Conservation (phyloP, 2,113 vertebrate genomes). For the Rafetus swinhoei region DNA sequence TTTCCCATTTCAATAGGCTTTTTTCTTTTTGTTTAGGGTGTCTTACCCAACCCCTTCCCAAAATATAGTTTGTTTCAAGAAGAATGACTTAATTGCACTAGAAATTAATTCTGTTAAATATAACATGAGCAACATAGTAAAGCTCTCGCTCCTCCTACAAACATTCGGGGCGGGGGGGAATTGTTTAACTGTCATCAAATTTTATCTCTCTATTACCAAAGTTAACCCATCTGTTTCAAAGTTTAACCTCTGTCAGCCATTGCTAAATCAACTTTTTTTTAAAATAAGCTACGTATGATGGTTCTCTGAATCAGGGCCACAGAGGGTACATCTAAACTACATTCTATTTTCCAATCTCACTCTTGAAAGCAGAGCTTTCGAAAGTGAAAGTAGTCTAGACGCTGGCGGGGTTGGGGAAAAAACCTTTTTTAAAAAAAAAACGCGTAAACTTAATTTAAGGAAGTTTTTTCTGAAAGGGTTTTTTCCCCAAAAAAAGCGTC, state of each 20-base stretch:
- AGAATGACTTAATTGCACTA: slow-evolving; percentile 33
- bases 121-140: slow-evolving; percentile 3
- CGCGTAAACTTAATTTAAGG: too few species aligned
- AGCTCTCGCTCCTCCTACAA: slow-evolving; percentile 44
- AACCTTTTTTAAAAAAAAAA: too few species aligned
- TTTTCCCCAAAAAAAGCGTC: too few species aligned
- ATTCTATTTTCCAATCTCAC: too few species aligned
- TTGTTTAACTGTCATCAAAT: neutral
- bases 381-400: too few species aligned
- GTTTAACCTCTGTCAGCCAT: slow-evolving; percentile 11
- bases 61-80: slow-evolving; percentile 19
- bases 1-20: slow-evolving; percentile 33
- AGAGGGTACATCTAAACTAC: neutral
- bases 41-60: slow-evolving; percentile 42
- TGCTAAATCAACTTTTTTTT: slow-evolving; percentile 39
- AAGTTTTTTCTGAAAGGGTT: too few species aligned
- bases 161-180: neutral
- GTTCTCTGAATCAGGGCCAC: neutral
- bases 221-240: slow-evolving; percentile 57
- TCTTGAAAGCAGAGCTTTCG: too few species aligned
- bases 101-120: slow-evolving; percentile 29
- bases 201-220: slow-evolving; percentile 38
- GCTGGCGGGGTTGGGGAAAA: too few species aligned
- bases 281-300: slow-evolving; percentile 12
- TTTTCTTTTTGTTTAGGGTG: slow-evolving; percentile 40